Base-by-base conservation (phyloP, 2,888 invertebrate genomes). In the Spatulosminthurus flaviceps region DNA sequence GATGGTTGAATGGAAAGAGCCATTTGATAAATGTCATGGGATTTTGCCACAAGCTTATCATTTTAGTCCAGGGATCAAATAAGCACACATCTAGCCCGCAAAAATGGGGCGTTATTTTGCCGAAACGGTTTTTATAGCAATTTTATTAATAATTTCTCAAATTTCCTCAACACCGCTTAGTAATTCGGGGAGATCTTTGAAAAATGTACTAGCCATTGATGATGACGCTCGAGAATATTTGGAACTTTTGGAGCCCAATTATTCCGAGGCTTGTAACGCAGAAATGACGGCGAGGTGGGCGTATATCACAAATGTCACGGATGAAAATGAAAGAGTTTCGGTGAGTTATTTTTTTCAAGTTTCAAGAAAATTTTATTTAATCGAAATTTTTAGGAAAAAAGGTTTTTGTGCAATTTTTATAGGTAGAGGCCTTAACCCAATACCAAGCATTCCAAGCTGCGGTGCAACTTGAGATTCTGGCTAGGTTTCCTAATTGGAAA, bases 241-340 rank as follows among this genome's bases (percentile, higher is more conserved):
- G 26, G 21, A 43, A n/a, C 9, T 13, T n/a, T 28, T 80, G 22
- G 81, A 81, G 41, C 21, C 66, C 7, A 51, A 61, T 1, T 79
- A 76, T 34, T 81, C 81, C 0, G 21, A 9, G 9, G 76, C 42
- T 26, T 81, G 81, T 42, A 81, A 81, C 51, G 51, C 28, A 24
- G 64, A 79, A 26, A 75, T 70, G 61, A 28, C 21, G 16, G 73
- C 79, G 0, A 28, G 84, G 72, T 85, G 85, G 85, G 73, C 51
- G 21, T 85, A 84, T 75, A 82, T 83, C 28, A 83, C 83, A 13
- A 83, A 85, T 67, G 84, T 85, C 26, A 85, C 84, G 0, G 77
- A 74, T 22, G 82, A 80, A 43, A 85, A 83, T 24, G 84, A 81
- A 26, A 77, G 78, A 19, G 82, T 80, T 51, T 84, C 86, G 16